Conservation (phyloP, 2,888 invertebrate species). For the Amphimallon solstitiale region DNA sequence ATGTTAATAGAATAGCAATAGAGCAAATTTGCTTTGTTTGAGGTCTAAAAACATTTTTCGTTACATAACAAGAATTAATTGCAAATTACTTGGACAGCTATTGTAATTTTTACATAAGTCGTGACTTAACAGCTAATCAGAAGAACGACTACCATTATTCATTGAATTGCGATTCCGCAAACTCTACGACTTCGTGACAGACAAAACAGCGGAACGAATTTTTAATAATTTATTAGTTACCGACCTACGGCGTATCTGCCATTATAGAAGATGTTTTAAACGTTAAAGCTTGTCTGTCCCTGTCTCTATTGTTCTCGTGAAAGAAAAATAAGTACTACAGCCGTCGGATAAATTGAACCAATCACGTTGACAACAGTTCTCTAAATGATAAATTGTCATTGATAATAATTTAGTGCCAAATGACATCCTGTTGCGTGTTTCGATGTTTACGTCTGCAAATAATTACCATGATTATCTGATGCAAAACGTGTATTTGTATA, state of each 20-base stretch:
- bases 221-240: slow-evolving; percentile 14
- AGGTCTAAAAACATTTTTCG: too few relatives aligned
- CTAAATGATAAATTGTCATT: slow-evolving; percentile 27
- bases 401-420: slow-evolving; percentile 2
- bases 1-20: too few relatives aligned
- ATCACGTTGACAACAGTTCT: not conserved
- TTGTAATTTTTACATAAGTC: not conserved
- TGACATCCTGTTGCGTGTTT: slow-evolving; percentile 23
- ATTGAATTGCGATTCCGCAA: slow-evolving; percentile 12
- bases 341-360: too few relatives aligned
- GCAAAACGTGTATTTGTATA: not conserved
- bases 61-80: too few relatives aligned
- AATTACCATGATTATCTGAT: slow-evolving; percentile 1
- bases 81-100: too few relatives aligned
- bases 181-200: slow-evolving; percentile 8
- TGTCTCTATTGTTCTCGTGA: too few relatives aligned
- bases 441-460: slow-evolving; percentile 18
- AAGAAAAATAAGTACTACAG: too few relatives aligned
- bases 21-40: too few relatives aligned
- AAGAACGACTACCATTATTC: slow-evolving; percentile 1
- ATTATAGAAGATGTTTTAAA: not conserved
- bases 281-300: too few relatives aligned
- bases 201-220: slow-evolving; percentile 11
- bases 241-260: not conserved
- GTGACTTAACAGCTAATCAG: slow-evolving; percentile 7